A percentile compares a stretch with the other conserved stretches of the same genome.
Conservation (phyloP, 2,797 vertebrate genomes). For the Acanthis flammea region DNA sequence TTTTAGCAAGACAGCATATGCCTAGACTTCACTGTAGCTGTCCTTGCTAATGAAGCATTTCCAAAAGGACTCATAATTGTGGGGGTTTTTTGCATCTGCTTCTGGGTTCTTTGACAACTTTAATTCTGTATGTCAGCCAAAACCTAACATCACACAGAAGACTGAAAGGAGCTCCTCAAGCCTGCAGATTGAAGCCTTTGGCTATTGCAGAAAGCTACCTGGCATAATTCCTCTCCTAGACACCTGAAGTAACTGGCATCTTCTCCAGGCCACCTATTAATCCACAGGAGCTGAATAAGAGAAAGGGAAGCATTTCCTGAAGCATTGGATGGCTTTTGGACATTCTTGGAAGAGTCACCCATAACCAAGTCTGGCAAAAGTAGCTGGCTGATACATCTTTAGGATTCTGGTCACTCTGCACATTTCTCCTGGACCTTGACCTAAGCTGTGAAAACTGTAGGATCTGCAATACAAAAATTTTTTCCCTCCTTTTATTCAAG, state of each 20-base stretch:
- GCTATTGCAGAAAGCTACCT: not conserved
- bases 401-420: not conserved
- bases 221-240: not conserved
- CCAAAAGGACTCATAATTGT: not conserved
- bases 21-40: not conserved
- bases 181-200: not conserved
- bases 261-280: not conserved
- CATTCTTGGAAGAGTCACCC: not conserved
- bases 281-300: not conserved
- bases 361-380: not conserved
- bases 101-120: not conserved
- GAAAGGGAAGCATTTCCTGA: not conserved
- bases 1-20: not conserved
- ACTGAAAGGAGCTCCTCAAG: not conserved
- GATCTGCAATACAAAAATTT: not conserved
- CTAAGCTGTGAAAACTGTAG: not conserved
- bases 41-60: not conserved
- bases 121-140: not conserved
- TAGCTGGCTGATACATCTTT: not conserved
- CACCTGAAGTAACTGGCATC: not conserved
- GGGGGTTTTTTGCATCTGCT: not conserved
- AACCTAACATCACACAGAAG: not conserved
- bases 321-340: not conserved
- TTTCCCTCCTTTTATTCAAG: not conserved
- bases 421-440: not conserved